Evolutionary conservation across 2,113 vertebrate species (phyloP), one percentile per base, ranked within the genome.

Genomic region (Odocoileus virginianus): DNA sequence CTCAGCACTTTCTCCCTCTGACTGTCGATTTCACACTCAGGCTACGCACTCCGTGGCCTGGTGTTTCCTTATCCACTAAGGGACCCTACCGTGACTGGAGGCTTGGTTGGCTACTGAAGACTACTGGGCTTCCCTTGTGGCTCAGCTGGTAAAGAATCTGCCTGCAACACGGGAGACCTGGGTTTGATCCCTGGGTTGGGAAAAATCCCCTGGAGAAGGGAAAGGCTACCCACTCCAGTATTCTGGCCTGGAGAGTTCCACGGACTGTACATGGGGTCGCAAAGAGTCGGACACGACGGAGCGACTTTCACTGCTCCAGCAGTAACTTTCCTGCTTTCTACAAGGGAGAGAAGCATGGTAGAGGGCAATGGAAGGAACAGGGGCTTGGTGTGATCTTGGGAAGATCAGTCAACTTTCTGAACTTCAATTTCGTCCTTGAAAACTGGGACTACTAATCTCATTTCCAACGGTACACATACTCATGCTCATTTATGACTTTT

Each of bases 231-330:
- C 19, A 40, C 67, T 71, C 67, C 67, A 71, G 67, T 23, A 19
- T 40, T 74, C 67, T 74, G 67, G 67, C 19, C 67, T 71, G 67
- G n/a, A 71, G 67, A 71, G 19, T 71, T 40, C 67, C n/a, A 40
- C 21, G 54, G 7, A 55, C 54, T 55, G 54, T 21, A 21, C 54
- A 55, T 23, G 67, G 19, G 67, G 19, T 71, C 5, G 2, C 67
- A 23, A 71, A 71, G n/a, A 71, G n/a, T 71, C 0, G 0, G n/a
- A 74, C 67, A 13, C 1, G 5, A 74, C 0, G 2, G 67, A 23
- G 2, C 5, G 1, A 74, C 67, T 74, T 40, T 23, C n/a, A 25
- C 67, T 40, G 67, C 10, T 40, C 5, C 52, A 83, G 33, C 52
- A 36, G 52, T 54, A 19, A 54, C 19, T 76, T 89, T 27, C 9